Evolutionary conservation across 2,797 vertebrate genomes (phyloP).

Genomic region (Linurgus olivaceus): DNA sequence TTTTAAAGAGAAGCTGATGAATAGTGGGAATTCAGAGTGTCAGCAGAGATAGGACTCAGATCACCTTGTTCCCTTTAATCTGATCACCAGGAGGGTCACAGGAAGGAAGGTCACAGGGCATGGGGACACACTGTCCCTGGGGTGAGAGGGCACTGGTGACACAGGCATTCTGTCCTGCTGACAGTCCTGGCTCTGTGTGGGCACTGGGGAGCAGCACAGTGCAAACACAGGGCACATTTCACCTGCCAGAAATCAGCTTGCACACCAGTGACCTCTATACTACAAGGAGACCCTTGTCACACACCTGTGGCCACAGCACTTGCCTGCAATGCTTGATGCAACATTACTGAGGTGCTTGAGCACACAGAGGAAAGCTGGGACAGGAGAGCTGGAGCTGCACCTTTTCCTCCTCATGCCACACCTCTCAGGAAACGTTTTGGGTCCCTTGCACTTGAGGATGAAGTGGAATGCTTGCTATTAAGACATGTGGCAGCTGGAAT

Average conservation of each 20-base stretch:
- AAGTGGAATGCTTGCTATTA: background rate
- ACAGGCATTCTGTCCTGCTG: background rate
- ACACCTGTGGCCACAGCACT: background rate
- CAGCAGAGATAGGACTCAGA: background rate
- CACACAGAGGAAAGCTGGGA: background rate
- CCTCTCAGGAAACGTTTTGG: background rate
- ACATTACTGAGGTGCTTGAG: background rate
- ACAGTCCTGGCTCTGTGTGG: accelerated
- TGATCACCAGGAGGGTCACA: background rate
- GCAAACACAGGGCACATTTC: background rate
- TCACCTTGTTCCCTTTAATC: background rate
- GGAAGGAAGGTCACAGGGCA: background rate
- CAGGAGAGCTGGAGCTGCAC: background rate
- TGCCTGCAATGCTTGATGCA: accelerated
- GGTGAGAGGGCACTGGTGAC: background rate
- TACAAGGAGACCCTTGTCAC: background rate
- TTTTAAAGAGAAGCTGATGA: slow-evolving; percentile 30
- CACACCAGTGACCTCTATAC: background rate
- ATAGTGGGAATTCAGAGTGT: background rate
- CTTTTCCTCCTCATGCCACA: background rate
- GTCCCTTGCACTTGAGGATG: background rate
- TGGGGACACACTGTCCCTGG: background rate
- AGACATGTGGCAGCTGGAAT: background rate
- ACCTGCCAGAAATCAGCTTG: background rate
- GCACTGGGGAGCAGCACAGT: background rate